phyloP scores from a whole-genome alignment of 1,140 invertebrate genomes.

The Pectinophora gossypiella region DNA sequence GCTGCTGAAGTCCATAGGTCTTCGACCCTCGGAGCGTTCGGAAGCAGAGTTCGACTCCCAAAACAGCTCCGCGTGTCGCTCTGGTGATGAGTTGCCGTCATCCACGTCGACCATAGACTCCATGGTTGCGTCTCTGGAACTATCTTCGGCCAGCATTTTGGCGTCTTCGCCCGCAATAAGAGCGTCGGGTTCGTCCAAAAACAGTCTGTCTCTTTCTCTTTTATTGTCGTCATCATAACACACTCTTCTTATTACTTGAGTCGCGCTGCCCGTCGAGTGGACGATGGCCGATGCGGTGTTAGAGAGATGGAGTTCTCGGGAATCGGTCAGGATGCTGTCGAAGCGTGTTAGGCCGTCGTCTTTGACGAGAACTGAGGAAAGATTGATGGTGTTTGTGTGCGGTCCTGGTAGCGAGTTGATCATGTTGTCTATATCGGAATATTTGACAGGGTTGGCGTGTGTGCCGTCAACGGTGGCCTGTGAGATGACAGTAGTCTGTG shows the following conservation, averaged over 20 bases:
- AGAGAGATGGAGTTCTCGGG: constrained; percentile 49
- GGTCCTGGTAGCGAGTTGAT: constrained; percentile 32
- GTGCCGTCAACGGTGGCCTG: constrained; percentile 38
- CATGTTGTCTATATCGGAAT: constrained; percentile 45
- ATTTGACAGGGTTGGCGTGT: constrained; percentile 33
- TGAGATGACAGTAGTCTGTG: constrained; percentile 60
- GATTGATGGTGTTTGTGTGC: constrained; percentile 30
- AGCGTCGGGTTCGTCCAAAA: constrained; percentile 42
- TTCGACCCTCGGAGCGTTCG: constrained; percentile 48
- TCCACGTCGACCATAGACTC: constrained; percentile 53
- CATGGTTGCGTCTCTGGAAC: constrained; percentile 44
- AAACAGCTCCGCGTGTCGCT: constrained; percentile 60
- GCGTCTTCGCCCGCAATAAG: constrained; percentile 52
- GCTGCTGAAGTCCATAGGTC: constrained; percentile 63
- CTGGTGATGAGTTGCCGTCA: constrained; percentile 59
- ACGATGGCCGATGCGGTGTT: constrained; percentile 53
- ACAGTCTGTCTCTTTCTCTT: constrained; percentile 32
- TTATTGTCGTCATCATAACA: constrained; percentile 57
- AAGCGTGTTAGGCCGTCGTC: constrained; percentile 46
- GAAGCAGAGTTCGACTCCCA: constrained; percentile 68
- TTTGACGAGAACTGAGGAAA: constrained; percentile 50
- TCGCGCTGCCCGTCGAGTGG: constrained; percentile 48
- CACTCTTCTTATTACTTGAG: constrained; percentile 58
- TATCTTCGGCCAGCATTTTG: constrained; percentile 58
- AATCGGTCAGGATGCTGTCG: constrained; percentile 50